These are phyloP conservation scores for Tadarida brasiliensis DNA, from an alignment of 2,797 vertebrate species.

Conservation along the genomic window DNA sequence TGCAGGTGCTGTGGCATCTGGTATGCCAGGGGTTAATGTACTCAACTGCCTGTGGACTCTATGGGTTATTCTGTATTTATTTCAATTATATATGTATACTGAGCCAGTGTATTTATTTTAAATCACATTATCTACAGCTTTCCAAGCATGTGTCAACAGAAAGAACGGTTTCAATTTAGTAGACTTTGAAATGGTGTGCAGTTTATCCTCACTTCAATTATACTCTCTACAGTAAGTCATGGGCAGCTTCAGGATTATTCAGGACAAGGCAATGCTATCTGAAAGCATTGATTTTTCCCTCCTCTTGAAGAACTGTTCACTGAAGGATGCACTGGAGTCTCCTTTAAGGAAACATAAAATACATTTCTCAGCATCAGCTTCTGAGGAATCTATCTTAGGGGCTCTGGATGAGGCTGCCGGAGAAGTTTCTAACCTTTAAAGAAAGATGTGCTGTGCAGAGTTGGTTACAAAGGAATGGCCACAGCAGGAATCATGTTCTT, in stretches of 20 bases:
- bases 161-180: constrained; percentile 83
- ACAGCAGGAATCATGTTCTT: neutral
- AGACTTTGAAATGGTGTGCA: constrained; percentile 80
- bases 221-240: constrained; percentile 76
- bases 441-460: neutral
- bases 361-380: constrained; percentile 71
- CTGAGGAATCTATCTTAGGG: constrained; percentile 62
- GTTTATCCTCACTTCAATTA: constrained; percentile 82
- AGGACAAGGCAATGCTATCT: constrained; percentile 73
- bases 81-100: constrained; percentile 78
- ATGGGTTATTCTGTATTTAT: constrained; percentile 76
- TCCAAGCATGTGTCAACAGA: constrained; percentile 82
- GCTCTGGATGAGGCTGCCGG: neutral
- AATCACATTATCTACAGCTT: constrained; percentile 83
- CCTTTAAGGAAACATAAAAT: constrained; percentile 76
- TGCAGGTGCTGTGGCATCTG: neutral
- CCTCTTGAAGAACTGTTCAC: constrained; percentile 71
- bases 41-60: neutral
- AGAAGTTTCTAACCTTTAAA: constrained; percentile 57
- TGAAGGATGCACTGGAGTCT: constrained; percentile 72
- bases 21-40: constrained; percentile 65
- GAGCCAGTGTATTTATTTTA: constrained; percentile 82
- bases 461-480: neutral
- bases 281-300: constrained; percentile 79
- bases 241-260: constrained; percentile 77